These are phyloP conservation scores for Gryon sp. DNA, from an alignment of 1,140 invertebrate genomes.

Conservation along the genomic window DNA sequence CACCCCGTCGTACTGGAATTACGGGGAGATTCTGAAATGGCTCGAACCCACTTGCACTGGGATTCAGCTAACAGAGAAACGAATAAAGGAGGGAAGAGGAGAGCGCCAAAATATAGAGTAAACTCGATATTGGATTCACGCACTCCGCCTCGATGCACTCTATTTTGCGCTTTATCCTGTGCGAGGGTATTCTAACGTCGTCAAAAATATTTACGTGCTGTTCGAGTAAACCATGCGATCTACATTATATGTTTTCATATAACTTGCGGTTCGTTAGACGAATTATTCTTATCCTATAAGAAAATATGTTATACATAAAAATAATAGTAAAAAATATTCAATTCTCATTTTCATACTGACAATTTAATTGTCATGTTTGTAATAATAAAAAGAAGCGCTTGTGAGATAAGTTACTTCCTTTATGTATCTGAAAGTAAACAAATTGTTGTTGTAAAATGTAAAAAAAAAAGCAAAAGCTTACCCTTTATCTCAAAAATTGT, in stretches of 20 bases:
- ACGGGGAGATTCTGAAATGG: constrained; percentile 65
- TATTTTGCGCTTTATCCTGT: constrained; percentile 31
- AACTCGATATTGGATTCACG: constrained; percentile 61
- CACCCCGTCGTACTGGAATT: constrained; percentile 71
- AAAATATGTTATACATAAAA: too few species aligned
- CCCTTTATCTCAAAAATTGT: too few species aligned
- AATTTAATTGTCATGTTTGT: too few species aligned
- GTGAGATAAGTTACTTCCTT: too few species aligned
- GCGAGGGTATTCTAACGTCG: constrained; percentile 11
- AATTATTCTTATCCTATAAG: too few species aligned
- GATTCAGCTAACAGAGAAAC: constrained; percentile 35
- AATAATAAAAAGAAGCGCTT: too few species aligned
- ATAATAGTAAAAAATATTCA: too few species aligned
- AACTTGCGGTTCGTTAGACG: constrained; percentile 10
- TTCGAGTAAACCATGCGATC: constrained; percentile 19
- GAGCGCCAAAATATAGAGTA: constrained; percentile 46
- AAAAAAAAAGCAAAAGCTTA: too few species aligned
- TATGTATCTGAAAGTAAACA: too few species aligned
- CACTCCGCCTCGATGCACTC: constrained; percentile 50
- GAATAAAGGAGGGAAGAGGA: constrained; percentile 40
- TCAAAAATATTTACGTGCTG: constrained; percentile 39
- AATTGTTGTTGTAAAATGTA: too few species aligned
- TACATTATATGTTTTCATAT: constrained; percentile 14
- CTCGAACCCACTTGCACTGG: constrained; percentile 57
- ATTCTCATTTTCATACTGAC: too few species aligned